Evolutionary conservation across 2,113 vertebrate species (phyloP).

Genomic region (Ptilorrhoa leucosticta): DNA sequence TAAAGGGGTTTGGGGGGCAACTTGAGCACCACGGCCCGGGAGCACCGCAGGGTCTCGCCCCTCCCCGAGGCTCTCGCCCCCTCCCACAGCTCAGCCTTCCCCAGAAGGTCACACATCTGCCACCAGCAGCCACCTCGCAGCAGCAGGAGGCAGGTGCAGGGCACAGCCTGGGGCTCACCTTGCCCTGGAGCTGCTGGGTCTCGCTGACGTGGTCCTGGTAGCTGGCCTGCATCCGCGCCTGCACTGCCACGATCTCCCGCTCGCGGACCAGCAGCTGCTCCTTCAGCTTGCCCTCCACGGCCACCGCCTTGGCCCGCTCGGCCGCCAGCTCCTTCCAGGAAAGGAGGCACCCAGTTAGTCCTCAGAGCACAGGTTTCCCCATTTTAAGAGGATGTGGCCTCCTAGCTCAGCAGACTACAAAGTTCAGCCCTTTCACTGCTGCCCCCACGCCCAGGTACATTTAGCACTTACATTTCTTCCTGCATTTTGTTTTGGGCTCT

Average conservation of each 20-base stretch:
- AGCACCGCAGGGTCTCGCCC: fast-evolving
- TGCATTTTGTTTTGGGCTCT: neutral
- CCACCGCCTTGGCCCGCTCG: constrained; percentile 81
- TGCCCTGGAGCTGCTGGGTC: constrained; percentile 87
- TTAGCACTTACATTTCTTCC: neutral
- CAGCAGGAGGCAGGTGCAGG: neutral
- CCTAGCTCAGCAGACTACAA: neutral
- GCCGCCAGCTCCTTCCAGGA: constrained; percentile 79
- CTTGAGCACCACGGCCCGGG: fast-evolving
- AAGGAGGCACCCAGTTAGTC: neutral
- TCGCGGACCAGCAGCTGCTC: constrained; percentile 84
- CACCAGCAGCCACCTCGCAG: neutral
- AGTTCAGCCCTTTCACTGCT: neutral
- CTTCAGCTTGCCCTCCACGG: constrained; percentile 82
- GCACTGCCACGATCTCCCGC: constrained; percentile 82
- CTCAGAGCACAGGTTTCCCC: neutral
- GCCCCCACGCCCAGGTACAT: neutral
- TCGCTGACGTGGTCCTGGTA: constrained; percentile 87
- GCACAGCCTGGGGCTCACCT: constrained; percentile 68
- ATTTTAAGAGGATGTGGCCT: neutral
- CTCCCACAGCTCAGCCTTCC: neutral
- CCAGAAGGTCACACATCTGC: neutral
- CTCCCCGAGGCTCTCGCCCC: fast-evolving
- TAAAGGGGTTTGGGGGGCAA: neutral
- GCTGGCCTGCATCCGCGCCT: constrained; percentile 92